These are phyloP conservation scores for Nothobranchius furzeri DNA, from an alignment of 2,113 vertebrate genomes.

Conservation along the genomic window DNA sequence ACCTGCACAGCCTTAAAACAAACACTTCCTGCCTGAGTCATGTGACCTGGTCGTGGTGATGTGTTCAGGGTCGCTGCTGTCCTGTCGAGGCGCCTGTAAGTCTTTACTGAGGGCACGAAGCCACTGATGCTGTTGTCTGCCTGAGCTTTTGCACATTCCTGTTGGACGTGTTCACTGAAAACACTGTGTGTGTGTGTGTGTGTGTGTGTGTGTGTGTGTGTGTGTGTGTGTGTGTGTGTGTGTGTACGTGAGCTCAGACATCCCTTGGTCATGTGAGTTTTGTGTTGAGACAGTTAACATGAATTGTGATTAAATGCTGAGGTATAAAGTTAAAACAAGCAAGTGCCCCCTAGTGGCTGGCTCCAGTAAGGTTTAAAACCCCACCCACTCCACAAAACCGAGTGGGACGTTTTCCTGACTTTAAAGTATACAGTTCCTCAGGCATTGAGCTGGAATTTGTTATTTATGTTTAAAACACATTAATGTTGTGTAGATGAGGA, in stretches of 20 bases:
- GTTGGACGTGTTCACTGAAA: conserved; percentile 52
- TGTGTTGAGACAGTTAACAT: too few species aligned
- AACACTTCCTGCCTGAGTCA: conserved; percentile 6
- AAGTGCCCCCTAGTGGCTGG: too few species aligned
- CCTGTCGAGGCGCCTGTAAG: conserved; percentile 2
- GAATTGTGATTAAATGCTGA: too few species aligned
- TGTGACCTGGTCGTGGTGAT: conserved; percentile 30
- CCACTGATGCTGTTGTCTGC: conserved; percentile 75
- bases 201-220: conserved; percentile 22
- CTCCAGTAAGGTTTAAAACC: too few species aligned
- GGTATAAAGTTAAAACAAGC: too few species aligned
- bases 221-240: conserved; percentile 30
- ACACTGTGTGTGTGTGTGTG: conserved; percentile 31
- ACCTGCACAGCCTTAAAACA: too few species aligned
- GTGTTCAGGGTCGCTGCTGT: conserved; percentile 27
- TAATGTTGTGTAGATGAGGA: too few species aligned
- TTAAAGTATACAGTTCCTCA: too few species aligned
- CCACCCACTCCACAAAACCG: too few species aligned
- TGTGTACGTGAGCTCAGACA: not conserved
- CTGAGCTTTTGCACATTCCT: conserved; percentile 74
- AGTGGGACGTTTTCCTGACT: too few species aligned
- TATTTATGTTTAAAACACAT: too few species aligned
- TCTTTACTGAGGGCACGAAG: conserved; percentile 59
- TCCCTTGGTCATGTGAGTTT: conserved; percentile 34
- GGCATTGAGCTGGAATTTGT: too few species aligned